Evolutionary conservation across 53 echinoderm and acorn worm species (phyloP).

Genomic region (Zoroaster sp.): DNA sequence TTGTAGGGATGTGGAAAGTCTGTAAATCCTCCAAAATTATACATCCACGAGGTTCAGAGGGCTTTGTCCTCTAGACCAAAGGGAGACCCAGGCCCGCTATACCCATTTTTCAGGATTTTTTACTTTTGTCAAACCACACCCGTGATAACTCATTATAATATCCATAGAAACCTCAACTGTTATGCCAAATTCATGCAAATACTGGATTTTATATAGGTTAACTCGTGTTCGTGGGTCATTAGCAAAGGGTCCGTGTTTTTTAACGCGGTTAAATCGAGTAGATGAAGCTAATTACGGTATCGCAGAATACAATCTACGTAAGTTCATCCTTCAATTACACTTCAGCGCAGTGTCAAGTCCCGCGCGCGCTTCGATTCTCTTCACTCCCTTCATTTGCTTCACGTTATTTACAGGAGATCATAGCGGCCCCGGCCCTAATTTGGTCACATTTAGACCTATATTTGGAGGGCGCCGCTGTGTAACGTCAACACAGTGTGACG

Average conservation of each 20-base stretch:
- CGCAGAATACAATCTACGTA: not conserved
- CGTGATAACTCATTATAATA: no score
- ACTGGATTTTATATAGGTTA: not conserved
- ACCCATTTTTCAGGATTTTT: no score
- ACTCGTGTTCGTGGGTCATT: not conserved
- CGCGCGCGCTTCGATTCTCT: not conserved
- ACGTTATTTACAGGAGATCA: not conserved
- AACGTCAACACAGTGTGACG: not conserved
- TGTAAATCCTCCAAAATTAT: no score
- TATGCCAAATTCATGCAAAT: not conserved
- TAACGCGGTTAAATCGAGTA: not conserved
- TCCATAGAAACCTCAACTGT: no score
- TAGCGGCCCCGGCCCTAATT: slow-evolving; percentile 13
- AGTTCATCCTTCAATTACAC: not conserved
- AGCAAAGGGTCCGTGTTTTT: not conserved
- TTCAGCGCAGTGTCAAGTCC: not conserved
- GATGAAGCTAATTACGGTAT: not conserved
- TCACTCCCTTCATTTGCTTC: not conserved
- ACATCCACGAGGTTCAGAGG: no score
- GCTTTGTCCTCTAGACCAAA: no score
- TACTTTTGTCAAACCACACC: no score
- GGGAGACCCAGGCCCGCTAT: no score
- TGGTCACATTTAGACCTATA: slow-evolving; percentile 18
- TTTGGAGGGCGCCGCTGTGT: not conserved
- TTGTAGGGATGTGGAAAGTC: no score